A percentile compares a stretch with the other conserved stretches of the same genome.
Conservation (phyloP, 2,113 vertebrate genomes). For the Columba janthina region DNA sequence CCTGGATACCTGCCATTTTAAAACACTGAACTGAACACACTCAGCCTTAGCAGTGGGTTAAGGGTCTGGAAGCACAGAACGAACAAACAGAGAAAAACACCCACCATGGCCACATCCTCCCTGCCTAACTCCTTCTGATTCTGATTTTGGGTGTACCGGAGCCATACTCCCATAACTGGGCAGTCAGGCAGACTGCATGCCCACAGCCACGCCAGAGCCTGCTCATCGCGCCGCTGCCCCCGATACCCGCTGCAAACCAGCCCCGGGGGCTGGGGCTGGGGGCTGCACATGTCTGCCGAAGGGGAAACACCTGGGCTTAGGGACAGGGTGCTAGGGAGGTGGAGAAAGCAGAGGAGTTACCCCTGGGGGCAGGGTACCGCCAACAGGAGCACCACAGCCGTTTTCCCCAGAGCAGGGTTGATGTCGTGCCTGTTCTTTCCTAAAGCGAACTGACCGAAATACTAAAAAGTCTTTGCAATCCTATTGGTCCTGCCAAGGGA, state of each 20-base stretch:
- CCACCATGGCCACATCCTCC: neutral
- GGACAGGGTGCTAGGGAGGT: neutral
- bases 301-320: neutral
- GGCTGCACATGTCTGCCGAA: neutral
- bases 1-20: slow-evolving; percentile 35
- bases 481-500: neutral
- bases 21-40: neutral
- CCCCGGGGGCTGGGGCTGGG: neutral
- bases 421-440: neutral
- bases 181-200: fast-evolving
- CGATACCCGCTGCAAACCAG: neutral
- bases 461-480: neutral
- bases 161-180: fast-evolving
- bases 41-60: neutral
- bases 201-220: neutral
- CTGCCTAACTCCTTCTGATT: neutral
- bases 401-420: neutral
- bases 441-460: neutral
- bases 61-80: neutral
- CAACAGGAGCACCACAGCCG: fast-evolving
- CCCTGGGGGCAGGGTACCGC: fast-evolving
- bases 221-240: fast-evolving
- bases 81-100: neutral
- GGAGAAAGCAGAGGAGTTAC: neutral
- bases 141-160: neutral